Base-by-base conservation (phyloP, 2,888 invertebrate genomes). In the Drosophila longiperda region DNA sequence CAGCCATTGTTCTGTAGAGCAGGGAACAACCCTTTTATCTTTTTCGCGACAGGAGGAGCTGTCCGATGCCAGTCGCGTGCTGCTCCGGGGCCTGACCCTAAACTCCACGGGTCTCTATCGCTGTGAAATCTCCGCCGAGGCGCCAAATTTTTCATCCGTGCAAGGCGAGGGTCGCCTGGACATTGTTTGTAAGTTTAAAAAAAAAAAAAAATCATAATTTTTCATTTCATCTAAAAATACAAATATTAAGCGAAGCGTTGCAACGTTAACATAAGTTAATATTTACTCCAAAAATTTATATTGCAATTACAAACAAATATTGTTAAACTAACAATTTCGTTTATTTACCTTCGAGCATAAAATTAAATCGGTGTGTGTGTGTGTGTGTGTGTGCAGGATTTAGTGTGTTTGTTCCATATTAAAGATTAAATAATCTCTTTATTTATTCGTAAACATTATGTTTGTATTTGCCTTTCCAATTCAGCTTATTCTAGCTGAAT, bases 91-190 rank as follows among this genome's bases (percentile, higher is more conserved):
- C 80, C 95, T 96, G 86, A 95, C 95, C 80, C 94, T 96, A 75
- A 96, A 95, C 91, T 95, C 96, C 17, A 95, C 95, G 71, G 96
- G 96, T 6, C 90, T 96, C 61, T 96, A 96, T 93, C 94, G 95
- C 78, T 96, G 96, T 91, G 96, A 96, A 92, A 96, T 96, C 66
- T 96, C 96, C 32, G 96, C 96, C 1, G 96, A 96, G 92, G 96
- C 96, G 57, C 96, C 96, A 9, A 96, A 96, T 79, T 96, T 96
- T 91, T 95, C 95, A 4, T 96, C 96, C 11, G 96, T 95, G 1
- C 95, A 96, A 77, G 96, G 95, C 57, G 96, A 96, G 92, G 96
- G 96, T 38, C 94, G 95, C 89, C 95, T 96, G 96, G 96, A 96
- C 94, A 96, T 96, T 89, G 95, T 96, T 86, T 96, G 96, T 96